Evolutionary conservation across 2,888 invertebrate genomes (phyloP), one percentile per base, ranked within the genome.

Genomic region (Ichneumoninae sp.): DNA sequence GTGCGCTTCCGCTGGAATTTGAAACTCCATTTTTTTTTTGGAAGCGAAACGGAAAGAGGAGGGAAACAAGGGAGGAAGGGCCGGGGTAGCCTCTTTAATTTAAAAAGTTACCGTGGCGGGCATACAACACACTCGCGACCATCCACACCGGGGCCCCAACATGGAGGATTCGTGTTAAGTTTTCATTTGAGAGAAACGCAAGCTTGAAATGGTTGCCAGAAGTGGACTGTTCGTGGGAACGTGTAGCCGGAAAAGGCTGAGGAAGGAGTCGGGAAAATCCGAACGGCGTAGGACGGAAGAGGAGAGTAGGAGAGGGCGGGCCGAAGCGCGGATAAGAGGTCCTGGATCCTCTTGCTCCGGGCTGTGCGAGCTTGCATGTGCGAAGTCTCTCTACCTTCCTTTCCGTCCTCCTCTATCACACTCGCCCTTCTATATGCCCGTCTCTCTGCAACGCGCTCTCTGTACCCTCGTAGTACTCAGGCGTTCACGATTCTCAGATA

Each of bases 141-240:
- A 70, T 36, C 76, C 81, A 83, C 85, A 80, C 82, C 70, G 71
- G 54, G 26, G 71, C 2, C 44, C 54, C 30, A 19, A 62, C 69
- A 52, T 47, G 65, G 68, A 54, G 84, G 80, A 87, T 88, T 89
- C 88, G 88, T 88, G 89, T 91, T 91, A 90, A 91, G 90, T 90
- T 91, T 91, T 91, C 89, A 91, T 90, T 89, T 88, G 86, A 88
- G 86, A 87, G 88, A 88, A 90, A 90, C 80, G 86, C 83, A 79
- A 86, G 88, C 87, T 88, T 84, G 88, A 87, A 90, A 89, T 85
- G 87, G 82, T 88, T 90, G 89, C 88, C 88, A 88, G 88, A 88
- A 89, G 88, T 89, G 80, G 87, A 87, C 79, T 69, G 78, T 82
- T 84, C 78, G 83, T 65, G 47, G 60, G 76, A 70, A 79, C 44